These are phyloP conservation scores for Eilema griseolum DNA, from an alignment of 2,888 invertebrate genomes.

Conservation along the genomic window DNA sequence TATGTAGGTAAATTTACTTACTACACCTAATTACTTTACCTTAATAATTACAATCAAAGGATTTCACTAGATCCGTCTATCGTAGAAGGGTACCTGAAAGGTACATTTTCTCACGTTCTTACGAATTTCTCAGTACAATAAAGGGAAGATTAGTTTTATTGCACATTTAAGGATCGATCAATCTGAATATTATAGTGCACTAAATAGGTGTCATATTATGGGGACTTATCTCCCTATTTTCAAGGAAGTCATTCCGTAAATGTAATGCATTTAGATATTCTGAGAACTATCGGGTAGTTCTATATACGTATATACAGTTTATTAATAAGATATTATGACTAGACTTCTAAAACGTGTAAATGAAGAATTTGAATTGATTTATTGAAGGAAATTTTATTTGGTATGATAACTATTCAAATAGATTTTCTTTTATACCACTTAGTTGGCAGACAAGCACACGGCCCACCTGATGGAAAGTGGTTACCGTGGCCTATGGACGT, in stretches of 20 bases:
- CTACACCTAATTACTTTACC: too few species aligned
- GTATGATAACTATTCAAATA: too few species aligned
- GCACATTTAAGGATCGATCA: slow-evolving; percentile 45
- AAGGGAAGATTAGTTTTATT: slow-evolving; percentile 49
- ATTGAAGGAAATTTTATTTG: too few species aligned
- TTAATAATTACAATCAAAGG: slow-evolving; percentile 31
- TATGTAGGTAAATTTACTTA: too few species aligned
- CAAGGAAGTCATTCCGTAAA: slow-evolving; percentile 68
- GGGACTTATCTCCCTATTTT: slow-evolving; percentile 50
- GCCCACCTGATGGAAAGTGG: too few species aligned
- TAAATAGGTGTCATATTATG: slow-evolving; percentile 29
- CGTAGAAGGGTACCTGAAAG: slow-evolving; percentile 52
- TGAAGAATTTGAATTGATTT: slow-evolving; percentile 23
- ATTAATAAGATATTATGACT: slow-evolving; percentile 45
- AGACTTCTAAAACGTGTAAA: slow-evolving; percentile 33
- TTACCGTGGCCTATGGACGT: too few species aligned
- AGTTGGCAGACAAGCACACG: too few species aligned
- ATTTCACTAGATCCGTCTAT: slow-evolving; percentile 22
- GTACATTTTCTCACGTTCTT: slow-evolving; percentile 54
- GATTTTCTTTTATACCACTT: too few species aligned
- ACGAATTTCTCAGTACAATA: slow-evolving; percentile 60
- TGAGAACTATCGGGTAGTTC: slow-evolving; percentile 59
- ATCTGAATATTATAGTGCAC: slow-evolving; percentile 9
- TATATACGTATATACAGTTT: slow-evolving; percentile 45
- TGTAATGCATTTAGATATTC: slow-evolving; percentile 70